A percentile compares a stretch with the other conserved stretches of the same genome.
phyloP scores from a whole-genome alignment of 2,113 vertebrate genomes.

The Theristicus caerulescens region DNA sequence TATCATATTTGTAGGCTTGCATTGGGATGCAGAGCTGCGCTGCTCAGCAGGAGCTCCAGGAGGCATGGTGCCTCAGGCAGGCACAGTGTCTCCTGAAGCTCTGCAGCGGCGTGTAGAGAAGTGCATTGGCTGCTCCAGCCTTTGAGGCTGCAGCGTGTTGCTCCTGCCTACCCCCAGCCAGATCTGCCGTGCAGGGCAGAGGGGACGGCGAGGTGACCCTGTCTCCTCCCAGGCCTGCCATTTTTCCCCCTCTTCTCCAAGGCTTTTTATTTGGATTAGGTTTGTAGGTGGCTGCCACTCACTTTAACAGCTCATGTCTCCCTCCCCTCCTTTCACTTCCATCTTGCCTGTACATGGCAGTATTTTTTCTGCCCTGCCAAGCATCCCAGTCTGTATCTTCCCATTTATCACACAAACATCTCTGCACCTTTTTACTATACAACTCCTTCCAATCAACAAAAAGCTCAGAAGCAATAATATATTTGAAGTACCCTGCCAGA shows the following conservation, averaged over 20 bases:
- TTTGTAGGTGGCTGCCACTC: constrained; percentile 18
- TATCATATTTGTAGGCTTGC: neutral
- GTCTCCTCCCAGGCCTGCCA: neutral
- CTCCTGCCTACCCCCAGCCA: neutral
- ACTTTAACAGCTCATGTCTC: neutral
- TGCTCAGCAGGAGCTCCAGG: neutral
- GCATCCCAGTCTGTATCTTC: neutral
- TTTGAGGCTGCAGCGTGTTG: neutral
- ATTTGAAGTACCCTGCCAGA: constrained; percentile 12
- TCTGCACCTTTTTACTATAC: constrained; percentile 14
- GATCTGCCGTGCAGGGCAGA: neutral
- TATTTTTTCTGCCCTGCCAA: constrained; percentile 21
- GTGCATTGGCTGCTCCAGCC: neutral
- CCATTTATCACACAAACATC: constrained; percentile 32
- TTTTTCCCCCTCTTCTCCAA: neutral
- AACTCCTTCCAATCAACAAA: constrained; percentile 6
- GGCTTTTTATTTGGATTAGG: neutral
- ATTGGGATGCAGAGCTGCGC: neutral
- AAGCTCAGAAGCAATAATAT: neutral
- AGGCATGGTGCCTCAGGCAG: constrained; percentile 14
- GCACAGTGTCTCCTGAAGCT: neutral
- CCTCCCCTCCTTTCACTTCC: neutral
- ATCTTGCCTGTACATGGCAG: neutral
- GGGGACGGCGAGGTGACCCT: rapidly evolving
- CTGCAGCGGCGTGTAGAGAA: neutral